phyloP scores from a whole-genome alignment of 2,113 vertebrate genomes.

The Anoplopoma fimbria region DNA sequence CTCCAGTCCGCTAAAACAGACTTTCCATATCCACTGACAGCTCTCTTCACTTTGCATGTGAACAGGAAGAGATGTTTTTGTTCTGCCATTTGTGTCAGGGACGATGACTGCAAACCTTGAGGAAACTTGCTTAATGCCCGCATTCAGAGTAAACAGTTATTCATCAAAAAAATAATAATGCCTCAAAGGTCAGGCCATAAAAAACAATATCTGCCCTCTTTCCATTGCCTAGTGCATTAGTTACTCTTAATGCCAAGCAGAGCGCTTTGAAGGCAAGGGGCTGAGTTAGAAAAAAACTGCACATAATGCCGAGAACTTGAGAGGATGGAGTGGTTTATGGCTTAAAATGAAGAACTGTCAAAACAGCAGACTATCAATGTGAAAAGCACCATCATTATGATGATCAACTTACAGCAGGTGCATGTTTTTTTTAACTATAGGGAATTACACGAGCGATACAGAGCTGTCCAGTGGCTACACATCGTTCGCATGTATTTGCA shows the following conservation, averaged over 20 bases:
- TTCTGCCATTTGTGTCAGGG: constrained; percentile 67
- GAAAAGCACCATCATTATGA: constrained; percentile 28
- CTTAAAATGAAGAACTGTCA: constrained; percentile 54
- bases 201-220: constrained; percentile 86
- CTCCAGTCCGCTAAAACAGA: constrained; percentile 73
- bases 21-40: constrained; percentile 67
- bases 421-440: constrained; percentile 29
- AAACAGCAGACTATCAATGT: constrained; percentile 40
- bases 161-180: constrained; percentile 86
- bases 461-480: constrained; percentile 76
- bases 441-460: constrained; percentile 44
- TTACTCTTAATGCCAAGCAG: constrained; percentile 76
- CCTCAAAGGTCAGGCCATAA: constrained; percentile 88
- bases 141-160: constrained; percentile 83
- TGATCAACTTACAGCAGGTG: constrained; percentile 36
- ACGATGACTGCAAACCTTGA: constrained; percentile 69
- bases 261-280: constrained; percentile 58
- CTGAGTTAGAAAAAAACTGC: constrained; percentile 23
- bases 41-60: constrained; percentile 57
- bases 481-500: constrained; percentile 82
- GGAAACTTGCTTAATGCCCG: constrained; percentile 76
- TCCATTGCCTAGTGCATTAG: constrained; percentile 75
- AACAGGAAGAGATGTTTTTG: constrained; percentile 65
- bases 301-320: constrained; percentile 19
- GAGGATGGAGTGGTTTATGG: constrained; percentile 34